These are phyloP conservation scores for Megaceryle alcyon DNA, from an alignment of 2,797 vertebrate genomes.

Conservation along the genomic window DNA sequence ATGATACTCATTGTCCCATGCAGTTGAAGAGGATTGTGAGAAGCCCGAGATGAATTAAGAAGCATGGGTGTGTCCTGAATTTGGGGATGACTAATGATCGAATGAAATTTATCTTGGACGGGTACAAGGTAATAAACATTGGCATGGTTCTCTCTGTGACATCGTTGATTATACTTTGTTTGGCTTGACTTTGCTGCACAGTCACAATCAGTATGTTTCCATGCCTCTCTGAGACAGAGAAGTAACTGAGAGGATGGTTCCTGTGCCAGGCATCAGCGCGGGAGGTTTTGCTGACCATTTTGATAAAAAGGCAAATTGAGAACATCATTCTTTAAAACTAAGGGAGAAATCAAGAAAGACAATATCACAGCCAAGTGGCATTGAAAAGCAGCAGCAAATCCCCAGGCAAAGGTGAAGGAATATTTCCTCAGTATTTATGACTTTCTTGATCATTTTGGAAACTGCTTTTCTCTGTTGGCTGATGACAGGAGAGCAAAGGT, in stretches of 20 bases:
- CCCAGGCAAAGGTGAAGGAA: neutral
- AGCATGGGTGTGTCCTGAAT: neutral
- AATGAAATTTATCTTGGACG: neutral
- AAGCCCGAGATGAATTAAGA: neutral
- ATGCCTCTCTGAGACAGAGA: neutral
- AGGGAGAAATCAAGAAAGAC: neutral
- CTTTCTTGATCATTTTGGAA: neutral
- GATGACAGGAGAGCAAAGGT: neutral
- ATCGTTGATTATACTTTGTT: neutral
- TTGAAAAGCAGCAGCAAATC: neutral
- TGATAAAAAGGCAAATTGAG: neutral
- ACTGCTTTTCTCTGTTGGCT: neutral
- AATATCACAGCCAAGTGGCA: neutral
- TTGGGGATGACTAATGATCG: neutral
- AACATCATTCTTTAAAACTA: neutral
- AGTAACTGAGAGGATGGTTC: neutral
- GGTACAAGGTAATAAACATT: neutral
- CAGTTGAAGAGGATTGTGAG: neutral
- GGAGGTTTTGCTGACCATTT: neutral
- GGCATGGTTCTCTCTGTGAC: neutral
- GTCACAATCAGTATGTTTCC: neutral
- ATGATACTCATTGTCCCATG: neutral
- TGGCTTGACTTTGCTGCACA: neutral
- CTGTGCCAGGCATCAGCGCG: neutral
- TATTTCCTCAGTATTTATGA: neutral